Percentiles rank a stretch among this genome's conserved stretches.
phyloP scores from a whole-genome alignment of 1,140 invertebrate genomes.

The Orchesella cincta region DNA sequence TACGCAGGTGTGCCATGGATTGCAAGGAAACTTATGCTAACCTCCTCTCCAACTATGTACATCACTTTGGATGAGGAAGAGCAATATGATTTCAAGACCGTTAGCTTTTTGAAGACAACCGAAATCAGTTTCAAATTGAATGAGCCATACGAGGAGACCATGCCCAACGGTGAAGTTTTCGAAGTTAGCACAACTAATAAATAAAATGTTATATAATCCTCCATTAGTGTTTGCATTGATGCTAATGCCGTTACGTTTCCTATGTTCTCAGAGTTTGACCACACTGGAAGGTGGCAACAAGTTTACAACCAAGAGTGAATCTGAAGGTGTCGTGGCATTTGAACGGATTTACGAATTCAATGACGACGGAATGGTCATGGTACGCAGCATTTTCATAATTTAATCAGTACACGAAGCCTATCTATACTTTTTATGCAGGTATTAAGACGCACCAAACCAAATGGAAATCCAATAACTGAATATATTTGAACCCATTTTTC shows the following conservation, averaged over 20 bases:
- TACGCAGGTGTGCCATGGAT: constrained; percentile 60
- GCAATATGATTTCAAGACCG: constrained; percentile 61
- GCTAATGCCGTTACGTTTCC: no score
- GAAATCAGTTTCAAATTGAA: constrained; percentile 54
- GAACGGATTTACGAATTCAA: constrained; percentile 62
- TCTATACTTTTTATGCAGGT: no score
- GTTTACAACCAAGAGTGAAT: constrained; percentile 56
- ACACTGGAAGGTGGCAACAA: constrained; percentile 60
- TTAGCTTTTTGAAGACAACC: constrained; percentile 57
- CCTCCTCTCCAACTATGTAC: constrained; percentile 63
- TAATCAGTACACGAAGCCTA: no score
- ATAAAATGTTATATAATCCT: no score
- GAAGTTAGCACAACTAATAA: constrained; percentile 53
- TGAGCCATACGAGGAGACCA: constrained; percentile 55
- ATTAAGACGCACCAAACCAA: no score
- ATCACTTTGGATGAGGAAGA: constrained; percentile 53
- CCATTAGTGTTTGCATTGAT: no score
- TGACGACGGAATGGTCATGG: constrained; percentile 62
- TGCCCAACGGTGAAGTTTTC: constrained; percentile 54
- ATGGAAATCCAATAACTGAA: no score
- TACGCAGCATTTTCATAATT: no score
- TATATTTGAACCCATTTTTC: no score
- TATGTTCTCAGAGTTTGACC: constrained; percentile 60
- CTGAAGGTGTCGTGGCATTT: constrained; percentile 59
- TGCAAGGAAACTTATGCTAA: constrained; percentile 65